A percentile compares a stretch with the other conserved stretches of the same genome.
These are phyloP conservation scores for Phylloscopus collybita DNA, from an alignment of 2,797 vertebrate species.

Conservation along the genomic window DNA sequence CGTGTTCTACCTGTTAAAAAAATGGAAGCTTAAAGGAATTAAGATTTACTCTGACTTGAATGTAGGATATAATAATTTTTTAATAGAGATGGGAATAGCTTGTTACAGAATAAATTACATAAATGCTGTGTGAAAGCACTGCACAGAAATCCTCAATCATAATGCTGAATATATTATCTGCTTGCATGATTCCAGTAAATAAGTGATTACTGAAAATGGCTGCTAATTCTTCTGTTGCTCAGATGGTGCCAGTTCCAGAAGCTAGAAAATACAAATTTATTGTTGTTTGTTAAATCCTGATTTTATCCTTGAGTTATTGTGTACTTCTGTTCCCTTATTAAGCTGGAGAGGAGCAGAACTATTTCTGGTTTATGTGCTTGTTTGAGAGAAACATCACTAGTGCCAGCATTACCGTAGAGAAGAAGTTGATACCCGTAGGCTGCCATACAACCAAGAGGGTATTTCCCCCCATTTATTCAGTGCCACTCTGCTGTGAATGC, in stretches of 20 bases:
- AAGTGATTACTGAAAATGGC: background rate
- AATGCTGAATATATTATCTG: background rate
- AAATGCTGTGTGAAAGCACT: background rate
- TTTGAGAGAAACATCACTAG: conserved; percentile 30
- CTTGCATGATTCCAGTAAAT: background rate
- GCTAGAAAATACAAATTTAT: background rate
- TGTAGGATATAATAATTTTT: background rate
- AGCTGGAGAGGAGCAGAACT: conserved; percentile 13
- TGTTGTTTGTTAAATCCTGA: conserved; percentile 30
- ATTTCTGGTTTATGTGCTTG: background rate
- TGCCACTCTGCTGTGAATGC: background rate
- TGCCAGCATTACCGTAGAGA: background rate
- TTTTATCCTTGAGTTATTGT: conserved; percentile 31
- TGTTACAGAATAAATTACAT: background rate
- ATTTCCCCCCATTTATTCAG: background rate
- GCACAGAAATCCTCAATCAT: background rate
- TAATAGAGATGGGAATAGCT: background rate
- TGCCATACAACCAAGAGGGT: background rate
- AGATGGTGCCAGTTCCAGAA: background rate
- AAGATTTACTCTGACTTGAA: background rate
- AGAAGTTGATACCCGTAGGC: background rate
- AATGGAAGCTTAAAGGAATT: background rate
- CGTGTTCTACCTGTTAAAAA: background rate
- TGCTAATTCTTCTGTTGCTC: background rate
- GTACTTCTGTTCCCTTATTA: background rate